These are phyloP conservation scores for Pseudonaja textilis DNA, from an alignment of 2,113 vertebrate species.

Conservation along the genomic window DNA sequence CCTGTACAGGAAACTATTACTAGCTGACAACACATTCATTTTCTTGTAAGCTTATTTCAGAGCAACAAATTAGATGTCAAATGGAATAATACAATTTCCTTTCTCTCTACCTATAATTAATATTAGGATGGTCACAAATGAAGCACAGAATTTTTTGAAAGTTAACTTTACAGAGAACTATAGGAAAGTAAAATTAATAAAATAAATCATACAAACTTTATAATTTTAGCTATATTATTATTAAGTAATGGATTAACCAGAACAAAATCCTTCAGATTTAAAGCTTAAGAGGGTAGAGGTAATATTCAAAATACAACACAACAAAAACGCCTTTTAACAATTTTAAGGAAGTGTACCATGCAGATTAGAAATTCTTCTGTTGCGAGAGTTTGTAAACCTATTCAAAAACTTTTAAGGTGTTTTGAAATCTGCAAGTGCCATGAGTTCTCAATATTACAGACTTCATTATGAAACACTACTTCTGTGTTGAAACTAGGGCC, in stretches of 20 bases:
- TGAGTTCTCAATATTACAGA: neutral
- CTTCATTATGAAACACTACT: neutral
- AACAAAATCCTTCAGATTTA: neutral
- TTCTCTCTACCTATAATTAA: neutral
- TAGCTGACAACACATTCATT: neutral
- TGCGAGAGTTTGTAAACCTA: neutral
- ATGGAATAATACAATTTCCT: neutral
- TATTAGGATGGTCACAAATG: neutral
- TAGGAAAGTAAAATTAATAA: neutral
- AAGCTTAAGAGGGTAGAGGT: neutral
- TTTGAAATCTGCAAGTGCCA: neutral
- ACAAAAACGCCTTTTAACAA: neutral
- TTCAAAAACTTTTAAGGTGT: neutral
- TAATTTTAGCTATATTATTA: neutral
- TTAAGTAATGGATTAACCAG: neutral
- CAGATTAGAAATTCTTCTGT: neutral
- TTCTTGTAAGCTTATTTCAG: neutral
- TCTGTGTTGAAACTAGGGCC: neutral
- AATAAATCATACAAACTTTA: neutral
- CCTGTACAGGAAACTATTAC: conserved; percentile 3
- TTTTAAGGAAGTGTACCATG: neutral
- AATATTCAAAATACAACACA: neutral
- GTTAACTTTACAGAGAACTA: neutral
- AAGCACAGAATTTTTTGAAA: neutral
- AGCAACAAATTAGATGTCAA: neutral